phyloP scores from a whole-genome alignment of 2,888 invertebrate genomes.

The Amphimallon solstitiale region DNA sequence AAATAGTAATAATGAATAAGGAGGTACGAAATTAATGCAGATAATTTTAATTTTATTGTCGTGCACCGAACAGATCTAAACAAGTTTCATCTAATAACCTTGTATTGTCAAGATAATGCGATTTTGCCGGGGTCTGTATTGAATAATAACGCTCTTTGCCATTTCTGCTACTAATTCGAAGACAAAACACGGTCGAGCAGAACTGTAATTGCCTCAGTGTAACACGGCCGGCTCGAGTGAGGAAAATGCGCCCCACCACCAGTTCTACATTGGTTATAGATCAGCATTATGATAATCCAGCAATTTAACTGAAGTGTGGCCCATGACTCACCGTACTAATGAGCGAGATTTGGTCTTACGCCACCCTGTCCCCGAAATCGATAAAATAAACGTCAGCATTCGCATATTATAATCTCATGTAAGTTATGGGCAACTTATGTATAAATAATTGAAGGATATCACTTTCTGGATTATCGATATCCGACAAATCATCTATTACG shows the following conservation, averaged over 20 bases:
- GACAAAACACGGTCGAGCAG: neutral
- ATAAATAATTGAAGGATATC: too few relatives aligned
- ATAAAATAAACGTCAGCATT: constrained; percentile 43
- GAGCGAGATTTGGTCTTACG: constrained; percentile 45
- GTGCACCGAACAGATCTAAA: too few relatives aligned
- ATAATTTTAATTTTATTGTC: too few relatives aligned
- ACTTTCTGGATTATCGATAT: too few relatives aligned
- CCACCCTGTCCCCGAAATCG: constrained; percentile 44
- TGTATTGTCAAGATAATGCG: too few relatives aligned
- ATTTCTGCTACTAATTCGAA: constrained; percentile 2
- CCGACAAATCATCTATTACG: too few relatives aligned
- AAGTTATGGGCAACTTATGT: neutral
- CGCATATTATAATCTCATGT: constrained; percentile 36
- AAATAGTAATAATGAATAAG: too few relatives aligned
- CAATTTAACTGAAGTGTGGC: constrained; percentile 46
- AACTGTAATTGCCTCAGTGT: neutral
- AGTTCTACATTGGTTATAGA: constrained; percentile 38
- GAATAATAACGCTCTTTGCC: constrained; percentile 2
- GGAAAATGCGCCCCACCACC: neutral
- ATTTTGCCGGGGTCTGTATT: neutral
- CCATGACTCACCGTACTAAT: constrained; percentile 48
- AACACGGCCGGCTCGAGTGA: neutral
- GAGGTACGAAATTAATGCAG: too few relatives aligned
- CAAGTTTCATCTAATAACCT: too few relatives aligned
- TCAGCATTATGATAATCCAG: constrained; percentile 47